Evolutionary conservation across 2,113 vertebrate species (phyloP), one percentile per base, ranked within the genome.

Genomic region (Boleophthalmus pectinirostris): DNA sequence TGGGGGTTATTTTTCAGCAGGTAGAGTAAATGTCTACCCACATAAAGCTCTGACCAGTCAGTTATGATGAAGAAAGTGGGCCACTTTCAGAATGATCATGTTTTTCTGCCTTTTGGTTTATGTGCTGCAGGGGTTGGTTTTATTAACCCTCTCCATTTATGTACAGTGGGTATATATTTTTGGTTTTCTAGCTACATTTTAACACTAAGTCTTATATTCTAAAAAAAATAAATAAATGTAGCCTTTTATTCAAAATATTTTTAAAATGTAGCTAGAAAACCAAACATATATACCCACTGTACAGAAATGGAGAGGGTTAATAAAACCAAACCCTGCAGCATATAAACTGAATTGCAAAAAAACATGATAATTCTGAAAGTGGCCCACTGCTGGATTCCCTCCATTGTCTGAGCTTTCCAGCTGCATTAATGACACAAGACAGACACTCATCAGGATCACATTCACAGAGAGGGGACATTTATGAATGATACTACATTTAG

Each of bases 1-100:
- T 87, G 87, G 54, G 73, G 76, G 74, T 73, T 73, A 69, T 87
- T 89, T 88, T 90, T 75, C 78, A 87, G 83, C 81, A 86, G 87
- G 87, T 87, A 83, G 85, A 85, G 77, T 71, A 73, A 66, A 87
- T 75, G 77, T 74, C 77, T 80, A 69, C 66, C 73, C 47, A 43
- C 45, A 56, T 67, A 77, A 68, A 68, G 68, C 54, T 60, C 43
- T 72, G 71, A 85, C 81, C 74, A 60, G 58, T 76, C 70, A 72
- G 46, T 81, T 82, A 82, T 21, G 10, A 83, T 51, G 16, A 16
- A 16, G 16, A 2, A 7, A n/a, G n/a, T n/a, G n/a, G n/a, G n/a
- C n/a, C n/a, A n/a, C n/a, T n/a, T n/a, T n/a, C n/a, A n/a, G n/a
- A n/a, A n/a, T n/a, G n/a, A n/a, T n/a, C n/a, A n/a, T n/a, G n/a